Base-by-base conservation (phyloP, 2,888 invertebrate genomes). In the Acleris literana region DNA sequence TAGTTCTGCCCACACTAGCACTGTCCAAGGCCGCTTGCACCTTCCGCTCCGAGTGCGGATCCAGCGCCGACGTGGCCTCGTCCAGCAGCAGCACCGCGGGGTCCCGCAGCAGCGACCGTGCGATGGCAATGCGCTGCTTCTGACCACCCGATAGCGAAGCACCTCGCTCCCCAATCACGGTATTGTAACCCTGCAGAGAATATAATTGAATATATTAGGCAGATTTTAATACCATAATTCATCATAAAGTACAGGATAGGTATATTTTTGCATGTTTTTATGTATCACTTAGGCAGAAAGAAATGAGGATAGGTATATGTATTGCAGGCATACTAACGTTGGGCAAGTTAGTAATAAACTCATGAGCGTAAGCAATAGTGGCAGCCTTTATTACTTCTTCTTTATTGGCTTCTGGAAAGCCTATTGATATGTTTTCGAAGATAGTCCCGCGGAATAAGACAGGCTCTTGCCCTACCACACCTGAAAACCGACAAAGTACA, bases 381-480 rank as follows among this genome's bases (percentile, higher is more conserved):
- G 96, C 96, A 0, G 96, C 96, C 63, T 91, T 89, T 79, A 95
- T 94, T 61, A 97, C 94, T 72, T 96, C 96, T 65, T 94, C 93
- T 69, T 94, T 90, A 0, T 94, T 94, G 16, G 95, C 94, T 66
- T 93, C 93, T 13, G 94, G 94, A 70, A 94, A 93, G 16, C 97
- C 97, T 78, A 97, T 96, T 2, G 96, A 90, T 64, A 94, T 94
- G 71, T 94, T 94, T 39, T 94, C 94, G n/a, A 93, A 93, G 72
- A 98, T 96, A 16, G 95, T 95, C 33, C 96, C 95, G 69, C 95
- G 95, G 87, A 98, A 98, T 5, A 98, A 90, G 1, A 96, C 95
- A 0, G 97, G 98, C 74, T 98, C 97, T 86, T 98, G 98, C 1
- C 97, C 96, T 17, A 98, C 97, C 11, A 97, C 94, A 44, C 97